Evolutionary conservation across 2,113 vertebrate genomes (phyloP).

Genomic region (Orycteropus afer): DNA sequence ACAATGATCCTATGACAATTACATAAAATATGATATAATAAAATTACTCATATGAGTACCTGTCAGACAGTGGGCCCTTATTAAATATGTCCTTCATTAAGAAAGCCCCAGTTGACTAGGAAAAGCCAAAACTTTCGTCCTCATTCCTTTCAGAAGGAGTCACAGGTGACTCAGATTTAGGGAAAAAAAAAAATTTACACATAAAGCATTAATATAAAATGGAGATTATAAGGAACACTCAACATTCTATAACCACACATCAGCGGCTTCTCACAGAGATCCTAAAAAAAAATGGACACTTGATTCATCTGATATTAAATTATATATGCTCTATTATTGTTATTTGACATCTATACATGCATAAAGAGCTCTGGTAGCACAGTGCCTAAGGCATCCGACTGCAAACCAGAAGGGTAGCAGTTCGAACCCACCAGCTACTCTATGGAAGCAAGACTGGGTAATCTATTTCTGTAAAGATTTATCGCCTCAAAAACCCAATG

Average conservation of each 20-base stretch:
- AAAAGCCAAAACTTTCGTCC: not conserved
- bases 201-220: not conserved
- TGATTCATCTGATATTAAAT: not conserved
- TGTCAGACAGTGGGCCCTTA: not conserved
- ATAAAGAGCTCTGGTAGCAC: too few relatives aligned
- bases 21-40: not conserved
- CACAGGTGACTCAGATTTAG: not conserved
- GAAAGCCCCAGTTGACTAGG: not conserved
- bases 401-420: too few relatives aligned
- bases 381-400: too few relatives aligned
- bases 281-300: not conserved
- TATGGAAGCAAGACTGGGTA: too few relatives aligned
- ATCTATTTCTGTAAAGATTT: too few relatives aligned
- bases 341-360: not conserved
- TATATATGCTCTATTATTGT: not conserved
- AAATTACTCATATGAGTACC: not conserved
- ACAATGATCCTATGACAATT: conserved; percentile 5
- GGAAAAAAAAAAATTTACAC: not conserved
- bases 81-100: conserved; percentile 18
- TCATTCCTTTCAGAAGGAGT: not conserved
- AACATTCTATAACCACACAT: not conserved
- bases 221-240: not conserved
- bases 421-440: too few relatives aligned
- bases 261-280: not conserved
- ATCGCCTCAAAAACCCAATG: too few relatives aligned